Conservation (phyloP, 30 jellyfish, hydroid and myxozoan genomes). For the Pelagia noctiluca region DNA sequence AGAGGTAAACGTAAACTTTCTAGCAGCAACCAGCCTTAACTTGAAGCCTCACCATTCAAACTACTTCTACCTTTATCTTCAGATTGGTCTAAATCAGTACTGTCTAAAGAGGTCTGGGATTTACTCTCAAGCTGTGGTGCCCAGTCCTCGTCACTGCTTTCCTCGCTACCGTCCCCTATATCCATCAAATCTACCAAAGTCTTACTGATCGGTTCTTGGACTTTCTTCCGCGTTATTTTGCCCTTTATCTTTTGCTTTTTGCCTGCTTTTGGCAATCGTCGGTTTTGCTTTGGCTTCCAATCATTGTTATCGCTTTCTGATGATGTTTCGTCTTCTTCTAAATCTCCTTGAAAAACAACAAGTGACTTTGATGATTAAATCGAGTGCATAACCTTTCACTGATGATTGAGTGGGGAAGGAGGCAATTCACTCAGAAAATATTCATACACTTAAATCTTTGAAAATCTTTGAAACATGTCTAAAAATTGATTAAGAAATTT, state of each 20-base stretch:
- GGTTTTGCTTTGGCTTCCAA: conserved; percentile 50
- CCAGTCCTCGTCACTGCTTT: conserved; percentile 62
- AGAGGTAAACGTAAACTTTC: too few species aligned
- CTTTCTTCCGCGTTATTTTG: neutral
- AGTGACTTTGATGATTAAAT: neutral
- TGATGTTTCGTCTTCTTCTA: conserved; percentile 49
- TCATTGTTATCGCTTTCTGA: conserved; percentile 54
- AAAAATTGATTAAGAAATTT: too few species aligned
- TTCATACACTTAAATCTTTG: too few species aligned
- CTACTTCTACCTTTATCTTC: neutral
- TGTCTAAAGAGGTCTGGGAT: neutral
- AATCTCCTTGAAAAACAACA: conserved; percentile 2
- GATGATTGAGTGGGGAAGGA: too few species aligned
- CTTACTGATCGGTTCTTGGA: conserved; percentile 52
- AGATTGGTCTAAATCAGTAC: neutral
- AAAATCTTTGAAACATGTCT: too few species aligned
- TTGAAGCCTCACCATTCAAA: too few species aligned
- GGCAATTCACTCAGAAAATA: too few species aligned
- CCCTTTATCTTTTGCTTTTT: neutral
- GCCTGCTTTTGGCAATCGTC: neutral
- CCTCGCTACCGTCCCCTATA: conserved; percentile 47
- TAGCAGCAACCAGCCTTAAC: neutral
- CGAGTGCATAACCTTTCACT: too few species aligned
- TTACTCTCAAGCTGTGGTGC: conserved; percentile 26
- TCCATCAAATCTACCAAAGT: conserved; percentile 62